Evolutionary conservation across 2,888 invertebrate genomes (phyloP), one percentile per base, ranked within the genome.

Genomic region (Netelia virgata): DNA sequence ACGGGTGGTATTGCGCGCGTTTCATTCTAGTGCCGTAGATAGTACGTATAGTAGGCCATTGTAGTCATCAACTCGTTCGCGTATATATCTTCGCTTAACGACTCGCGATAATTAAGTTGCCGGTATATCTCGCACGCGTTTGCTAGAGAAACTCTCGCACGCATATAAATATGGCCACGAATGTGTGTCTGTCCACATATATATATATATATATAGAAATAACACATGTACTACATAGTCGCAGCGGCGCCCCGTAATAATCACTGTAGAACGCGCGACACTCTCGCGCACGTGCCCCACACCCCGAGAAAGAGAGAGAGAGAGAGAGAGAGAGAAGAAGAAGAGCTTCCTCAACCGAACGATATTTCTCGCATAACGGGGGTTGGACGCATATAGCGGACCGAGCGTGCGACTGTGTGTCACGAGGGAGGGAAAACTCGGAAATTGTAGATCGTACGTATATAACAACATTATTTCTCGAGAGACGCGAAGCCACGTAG

Each of bases 401-500:
- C 20, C 28, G 68, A 23, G n/a, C 28, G 43, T 47, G 43, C 82
- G 89, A 89, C 18, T 69, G n/a, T 47, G 59, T 90, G 89, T 88
- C 88, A 89, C 86, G 70, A 74, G 84, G 84, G 50, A 61, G 61
- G 61, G 83, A 78, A 73, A 73, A 68, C 59, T 66, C 43, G 57
- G 55, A 72, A 55, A 77, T 78, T 81, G 77, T 55, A 47, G 68
- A 77, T 72, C 36, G 72, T 59, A 28, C 47, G 75, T 76, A 23
- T 76, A 61, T 66, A 16, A 53, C 16, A 76, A 76, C 72, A 72
- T 80, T 61, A 64, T 83, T 79, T 50, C 14, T 43, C 43, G 16
- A 50, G 75, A 43, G 64, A 79, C 57, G 61, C 41, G 41, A 74
- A n/a, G 55, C 2, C 8, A 43, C 18, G 28, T 18, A 11, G 59